phyloP scores from a whole-genome alignment of 2,113 vertebrate genomes.

The Cavia aperea region DNA sequence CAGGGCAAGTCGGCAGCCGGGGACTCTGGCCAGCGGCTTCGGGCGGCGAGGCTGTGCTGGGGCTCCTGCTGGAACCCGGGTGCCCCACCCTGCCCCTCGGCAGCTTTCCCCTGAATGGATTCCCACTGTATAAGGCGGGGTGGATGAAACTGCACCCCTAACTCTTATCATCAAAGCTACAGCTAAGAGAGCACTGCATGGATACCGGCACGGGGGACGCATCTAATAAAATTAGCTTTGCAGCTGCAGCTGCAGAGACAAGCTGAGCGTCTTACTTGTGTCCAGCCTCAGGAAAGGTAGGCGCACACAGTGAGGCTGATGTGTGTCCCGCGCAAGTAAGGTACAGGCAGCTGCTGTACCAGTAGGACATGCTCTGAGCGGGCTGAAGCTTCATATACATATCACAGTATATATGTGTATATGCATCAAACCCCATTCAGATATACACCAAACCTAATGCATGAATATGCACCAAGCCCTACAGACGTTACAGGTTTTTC shows the following conservation, averaged over 20 bases:
- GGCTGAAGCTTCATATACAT: not conserved
- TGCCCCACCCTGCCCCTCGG: not conserved
- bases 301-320: not conserved
- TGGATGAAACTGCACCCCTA: not conserved
- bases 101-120: not conserved
- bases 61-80: not conserved
- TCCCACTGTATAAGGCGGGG: not conserved
- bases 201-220: not conserved
- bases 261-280: not conserved
- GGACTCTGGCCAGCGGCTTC: not conserved
- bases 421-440: rapidly evolving
- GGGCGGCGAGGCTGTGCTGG: not conserved
- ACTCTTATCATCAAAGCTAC: not conserved
- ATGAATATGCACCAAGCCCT: not conserved
- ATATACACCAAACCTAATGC: not conserved
- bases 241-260: not conserved
- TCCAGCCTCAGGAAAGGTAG: not conserved
- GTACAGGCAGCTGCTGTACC: too few species aligned
- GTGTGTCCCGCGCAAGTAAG: not conserved
- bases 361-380: not conserved
- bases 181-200: not conserved
- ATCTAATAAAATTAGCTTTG: not conserved
- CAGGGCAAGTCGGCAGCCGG: not conserved
- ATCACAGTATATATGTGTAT: too few species aligned
- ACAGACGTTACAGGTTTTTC: rapidly evolving